Base-by-base conservation (phyloP, 2,113 vertebrate genomes). In the Trachemys scripta region DNA sequence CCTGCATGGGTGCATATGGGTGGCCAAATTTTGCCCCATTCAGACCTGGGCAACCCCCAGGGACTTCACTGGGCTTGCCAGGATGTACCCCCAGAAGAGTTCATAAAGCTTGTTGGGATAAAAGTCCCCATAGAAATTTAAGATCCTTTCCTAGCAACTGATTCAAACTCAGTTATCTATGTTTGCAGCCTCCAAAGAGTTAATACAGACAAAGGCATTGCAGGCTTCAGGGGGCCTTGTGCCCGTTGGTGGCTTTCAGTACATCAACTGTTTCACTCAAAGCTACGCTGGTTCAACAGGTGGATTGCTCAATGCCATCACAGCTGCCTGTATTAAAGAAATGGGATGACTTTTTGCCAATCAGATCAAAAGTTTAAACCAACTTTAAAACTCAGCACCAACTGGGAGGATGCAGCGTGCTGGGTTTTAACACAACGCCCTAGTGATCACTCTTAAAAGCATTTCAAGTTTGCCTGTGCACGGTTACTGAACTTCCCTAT, bases 71-170 rank as follows among this genome's bases (percentile, higher is more conserved):
- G 45, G 38, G 53, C 82, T 69, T 57, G 72, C 91, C 62, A 9
- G 7, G 20, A 54, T 22, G 53, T 20, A 54, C 53, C 69, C 24
- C 85, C 76, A 45, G 7, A 0, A 31, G 19, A 62, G 62, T 65
- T 88, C 57, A 38, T 19, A 50, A 88, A 87, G 59, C 45, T 90
- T 22, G 0, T 16, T 3, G 12, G 24, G 25, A 25, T 47, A 6
- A 25, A 78, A 9, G 78, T 80, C 90, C 84, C 85, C 5, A 72
- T 31, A 84, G 87, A 75, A 95, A 65, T 90, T 88, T 51, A 80
- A 80, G 95, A 94, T 88, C 88, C 91, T 93, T 97, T 96, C 96
- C 94, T 75, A 82, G 24, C 38, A 92, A 91, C 8, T 0, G 83
- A 86, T 69, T 84, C 29, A 6, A 45, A 50, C 56, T 82, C 1